Evolutionary conservation across 2,113 vertebrate species (phyloP).

Genomic region (human (Homo sapiens)): DNA sequence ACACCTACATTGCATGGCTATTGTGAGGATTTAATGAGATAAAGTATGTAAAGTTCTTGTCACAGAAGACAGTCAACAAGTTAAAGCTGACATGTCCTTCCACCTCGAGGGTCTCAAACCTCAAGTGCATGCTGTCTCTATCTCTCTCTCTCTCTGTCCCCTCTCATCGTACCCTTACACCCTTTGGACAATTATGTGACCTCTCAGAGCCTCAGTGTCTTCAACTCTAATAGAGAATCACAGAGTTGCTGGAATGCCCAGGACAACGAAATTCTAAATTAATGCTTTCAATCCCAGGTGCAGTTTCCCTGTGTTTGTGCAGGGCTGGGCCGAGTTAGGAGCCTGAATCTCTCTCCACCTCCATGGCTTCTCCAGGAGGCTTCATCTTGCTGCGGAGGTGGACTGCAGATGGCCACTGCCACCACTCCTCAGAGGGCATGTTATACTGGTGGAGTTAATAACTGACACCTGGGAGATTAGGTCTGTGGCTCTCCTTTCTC

Average conservation of each 20-base stretch:
- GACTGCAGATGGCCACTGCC: not conserved
- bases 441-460: not conserved
- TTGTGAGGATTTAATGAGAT: not conserved
- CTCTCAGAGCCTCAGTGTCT: not conserved
- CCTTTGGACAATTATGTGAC: not conserved
- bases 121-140: not conserved
- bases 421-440: not conserved
- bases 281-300: rapidly evolving
- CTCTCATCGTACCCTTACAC: not conserved
- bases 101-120: not conserved
- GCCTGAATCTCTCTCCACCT: not conserved
- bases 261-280: not conserved
- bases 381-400: not conserved
- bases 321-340: not conserved
- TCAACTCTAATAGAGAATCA: not conserved
- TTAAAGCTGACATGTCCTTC: not conserved
- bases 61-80: not conserved
- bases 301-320: not conserved
- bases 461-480: not conserved
- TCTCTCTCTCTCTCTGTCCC: not conserved
- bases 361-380: not conserved
- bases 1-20: not conserved
- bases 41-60: not conserved
- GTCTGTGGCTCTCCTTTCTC: not conserved
- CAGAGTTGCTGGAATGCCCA: not conserved